Conservation (phyloP, 2,797 vertebrate species). For the Macroramphosus scolopax region DNA sequence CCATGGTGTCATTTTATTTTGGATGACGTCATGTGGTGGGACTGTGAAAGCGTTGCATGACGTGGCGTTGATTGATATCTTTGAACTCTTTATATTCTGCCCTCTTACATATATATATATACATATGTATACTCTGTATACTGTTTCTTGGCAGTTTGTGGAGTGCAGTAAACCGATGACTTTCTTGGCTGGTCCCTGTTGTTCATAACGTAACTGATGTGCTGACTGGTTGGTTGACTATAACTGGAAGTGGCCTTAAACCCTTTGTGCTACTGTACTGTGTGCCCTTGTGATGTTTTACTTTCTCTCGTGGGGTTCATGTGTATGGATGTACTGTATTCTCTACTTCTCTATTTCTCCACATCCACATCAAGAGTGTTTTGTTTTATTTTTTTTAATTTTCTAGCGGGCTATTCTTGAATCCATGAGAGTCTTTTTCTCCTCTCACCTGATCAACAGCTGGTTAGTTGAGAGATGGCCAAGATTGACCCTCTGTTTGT, state of each 20-base stretch:
- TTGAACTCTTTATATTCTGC: slow-evolving; percentile 68
- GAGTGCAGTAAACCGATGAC: slow-evolving; percentile 72
- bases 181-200: slow-evolving; percentile 77
- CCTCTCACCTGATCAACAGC: slow-evolving; percentile 25
- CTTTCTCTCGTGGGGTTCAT: slow-evolving; percentile 73
- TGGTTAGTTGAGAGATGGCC: slow-evolving; percentile 59
- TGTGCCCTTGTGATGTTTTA: slow-evolving; percentile 79
- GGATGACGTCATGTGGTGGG: slow-evolving; percentile 85
- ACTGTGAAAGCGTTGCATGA: slow-evolving; percentile 86
- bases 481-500: slow-evolving; percentile 65
- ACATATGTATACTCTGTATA: slow-evolving; percentile 66
- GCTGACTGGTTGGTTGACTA: slow-evolving; percentile 75
- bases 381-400: slow-evolving; percentile 16
- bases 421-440: slow-evolving; percentile 50
- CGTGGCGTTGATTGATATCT: slow-evolving; percentile 77
- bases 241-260: slow-evolving; percentile 78
- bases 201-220: slow-evolving; percentile 73
- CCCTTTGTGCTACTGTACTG: slow-evolving; percentile 79
- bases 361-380: slow-evolving; percentile 48
- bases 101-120: slow-evolving; percentile 58
- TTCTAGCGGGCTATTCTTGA: slow-evolving; percentile 36
- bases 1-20: slow-evolving; percentile 83
- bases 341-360: slow-evolving; percentile 65
- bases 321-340: slow-evolving; percentile 74
- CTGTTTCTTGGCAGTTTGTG: slow-evolving; percentile 75